These are phyloP conservation scores for Xestia sexstrigata DNA, from an alignment of 2,888 invertebrate genomes.

Conservation along the genomic window DNA sequence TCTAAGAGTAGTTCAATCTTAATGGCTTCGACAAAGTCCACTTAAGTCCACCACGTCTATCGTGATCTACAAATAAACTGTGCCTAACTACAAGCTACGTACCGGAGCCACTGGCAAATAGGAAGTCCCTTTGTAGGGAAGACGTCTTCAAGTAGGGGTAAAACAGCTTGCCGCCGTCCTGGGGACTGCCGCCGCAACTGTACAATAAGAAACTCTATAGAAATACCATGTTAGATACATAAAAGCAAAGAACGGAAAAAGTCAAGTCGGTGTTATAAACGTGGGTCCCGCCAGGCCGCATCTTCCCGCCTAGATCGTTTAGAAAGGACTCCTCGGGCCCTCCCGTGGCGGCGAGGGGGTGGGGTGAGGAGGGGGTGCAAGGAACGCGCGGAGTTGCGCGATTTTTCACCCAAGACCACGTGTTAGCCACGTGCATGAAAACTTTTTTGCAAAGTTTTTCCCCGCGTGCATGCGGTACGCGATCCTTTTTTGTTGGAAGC, in stretches of 20 bases:
- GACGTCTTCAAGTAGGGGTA: conserved; percentile 91
- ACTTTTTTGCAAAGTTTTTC: conserved; percentile 83
- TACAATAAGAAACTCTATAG: conserved; percentile 67
- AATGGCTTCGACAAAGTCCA: conserved; percentile 49
- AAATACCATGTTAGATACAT: conserved; percentile 55
- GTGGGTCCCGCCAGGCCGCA: conserved; percentile 63
- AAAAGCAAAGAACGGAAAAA: conserved; percentile 60
- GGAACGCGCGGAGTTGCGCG: conserved; percentile 83
- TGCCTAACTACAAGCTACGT: conserved; percentile 74
- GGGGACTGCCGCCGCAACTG: conserved; percentile 80
- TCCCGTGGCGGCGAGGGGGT: conserved; percentile 60
- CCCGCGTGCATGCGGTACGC: conserved; percentile 66
- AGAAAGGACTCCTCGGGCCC: conserved; percentile 75
- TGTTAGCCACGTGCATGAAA: conserved; percentile 87
- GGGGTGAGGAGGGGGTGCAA: conserved; percentile 72
- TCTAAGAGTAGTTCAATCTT: conserved; percentile 32
- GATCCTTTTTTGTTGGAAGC: conserved; percentile 62
- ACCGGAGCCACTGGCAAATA: conserved; percentile 91
- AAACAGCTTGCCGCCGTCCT: conserved; percentile 90
- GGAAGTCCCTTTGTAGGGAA: conserved; percentile 90
- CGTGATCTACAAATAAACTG: conserved; percentile 64
- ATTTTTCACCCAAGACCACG: conserved; percentile 89
- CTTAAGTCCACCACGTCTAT: conserved; percentile 54
- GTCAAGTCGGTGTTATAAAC: conserved; percentile 54
- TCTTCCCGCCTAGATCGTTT: conserved; percentile 72